A percentile compares a stretch with the other conserved stretches of the same genome.
These are phyloP conservation scores for Ovibos moschatus DNA, from an alignment of 2,113 vertebrate genomes.

Conservation along the genomic window DNA sequence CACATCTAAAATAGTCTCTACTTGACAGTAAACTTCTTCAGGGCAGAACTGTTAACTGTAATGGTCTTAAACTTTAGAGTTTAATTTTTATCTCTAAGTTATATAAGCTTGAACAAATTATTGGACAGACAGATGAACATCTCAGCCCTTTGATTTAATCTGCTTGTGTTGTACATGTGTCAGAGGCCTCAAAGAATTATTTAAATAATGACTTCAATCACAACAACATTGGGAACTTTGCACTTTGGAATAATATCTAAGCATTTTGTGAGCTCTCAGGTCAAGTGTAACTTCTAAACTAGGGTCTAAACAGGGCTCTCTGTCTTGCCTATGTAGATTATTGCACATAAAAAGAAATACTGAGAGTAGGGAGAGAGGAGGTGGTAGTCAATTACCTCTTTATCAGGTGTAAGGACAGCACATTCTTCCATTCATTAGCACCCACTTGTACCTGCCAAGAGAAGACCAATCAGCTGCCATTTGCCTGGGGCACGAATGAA, in stretches of 20 bases:
- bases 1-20: not conserved
- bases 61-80: not conserved
- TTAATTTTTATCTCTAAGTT: not conserved
- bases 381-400: conserved; percentile 16
- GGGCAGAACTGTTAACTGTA: not conserved
- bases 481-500: not conserved
- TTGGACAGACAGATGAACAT: not conserved
- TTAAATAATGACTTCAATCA: not conserved
- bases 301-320: not conserved
- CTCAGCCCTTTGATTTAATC: not conserved
- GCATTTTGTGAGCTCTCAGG: conserved; percentile 10
- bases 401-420: conserved; percentile 61
- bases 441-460: conserved; percentile 64
- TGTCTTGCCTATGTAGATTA: not conserved
- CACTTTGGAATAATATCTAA: not conserved
- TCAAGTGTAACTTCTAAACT: not conserved
- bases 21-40: not conserved
- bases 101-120: not conserved
- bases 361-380: not conserved
- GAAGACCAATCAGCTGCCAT: conserved; percentile 37
- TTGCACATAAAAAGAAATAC: conserved; percentile 7
- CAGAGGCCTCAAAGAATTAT: not conserved
- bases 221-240: not conserved
- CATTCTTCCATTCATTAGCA: conserved; percentile 67
- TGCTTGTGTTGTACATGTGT: not conserved